phyloP scores from a whole-genome alignment of 2,113 vertebrate species.

The Hemichromis elongatus region DNA sequence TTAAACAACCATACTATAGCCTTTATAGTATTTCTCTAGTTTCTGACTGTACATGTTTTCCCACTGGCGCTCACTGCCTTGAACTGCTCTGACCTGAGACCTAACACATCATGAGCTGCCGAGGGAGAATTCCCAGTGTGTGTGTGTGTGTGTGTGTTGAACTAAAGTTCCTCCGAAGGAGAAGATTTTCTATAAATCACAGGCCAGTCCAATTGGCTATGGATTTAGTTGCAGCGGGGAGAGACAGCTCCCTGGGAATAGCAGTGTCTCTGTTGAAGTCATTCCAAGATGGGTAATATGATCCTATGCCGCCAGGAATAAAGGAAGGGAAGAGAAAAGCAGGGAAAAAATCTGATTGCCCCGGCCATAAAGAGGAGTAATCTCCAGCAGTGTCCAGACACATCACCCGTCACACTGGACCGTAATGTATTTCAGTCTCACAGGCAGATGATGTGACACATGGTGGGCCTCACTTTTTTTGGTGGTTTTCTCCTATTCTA shows the following conservation, averaged over 20 bases:
- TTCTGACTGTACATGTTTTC: constrained; percentile 16
- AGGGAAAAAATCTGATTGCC: constrained; percentile 64
- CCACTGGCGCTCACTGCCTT: constrained; percentile 23
- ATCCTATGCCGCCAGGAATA: constrained; percentile 66
- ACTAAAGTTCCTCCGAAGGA: constrained; percentile 45
- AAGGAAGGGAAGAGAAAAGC: constrained; percentile 47
- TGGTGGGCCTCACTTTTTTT: constrained; percentile 3
- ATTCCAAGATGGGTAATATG: constrained; percentile 78
- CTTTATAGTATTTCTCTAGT: neutral
- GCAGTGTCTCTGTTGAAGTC: constrained; percentile 75
- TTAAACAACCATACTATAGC: neutral
- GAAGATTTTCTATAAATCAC: constrained; percentile 73
- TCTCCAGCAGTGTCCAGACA: constrained; percentile 64
- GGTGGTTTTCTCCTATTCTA: neutral
- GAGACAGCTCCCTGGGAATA: constrained; percentile 75
- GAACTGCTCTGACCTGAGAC: constrained; percentile 47
- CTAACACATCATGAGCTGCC: constrained; percentile 46
- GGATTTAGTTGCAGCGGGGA: constrained; percentile 76
- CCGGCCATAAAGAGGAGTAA: constrained; percentile 69
- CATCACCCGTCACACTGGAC: constrained; percentile 59
- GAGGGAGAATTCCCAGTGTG: constrained; percentile 51
- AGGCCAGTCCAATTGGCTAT: constrained; percentile 69
- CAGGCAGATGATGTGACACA: constrained; percentile 45
- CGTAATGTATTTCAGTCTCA: constrained; percentile 51
- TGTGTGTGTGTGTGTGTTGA: constrained; percentile 31